Evolutionary conservation across 2,888 invertebrate species (phyloP).

Genomic region (Ypsolopha sequella): DNA sequence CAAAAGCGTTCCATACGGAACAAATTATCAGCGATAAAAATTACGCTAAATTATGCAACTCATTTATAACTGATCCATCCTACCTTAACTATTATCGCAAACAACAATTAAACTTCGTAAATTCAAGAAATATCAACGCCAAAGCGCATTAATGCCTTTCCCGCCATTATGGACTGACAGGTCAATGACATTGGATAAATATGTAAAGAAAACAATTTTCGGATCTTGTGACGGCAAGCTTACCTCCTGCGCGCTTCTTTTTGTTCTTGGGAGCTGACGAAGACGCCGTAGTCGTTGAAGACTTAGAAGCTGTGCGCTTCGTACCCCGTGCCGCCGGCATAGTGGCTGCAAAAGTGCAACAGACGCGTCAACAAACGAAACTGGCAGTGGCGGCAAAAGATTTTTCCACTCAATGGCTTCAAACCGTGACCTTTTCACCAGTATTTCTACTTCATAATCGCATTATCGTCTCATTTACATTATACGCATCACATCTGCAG

Average conservation of each 20-base stretch:
- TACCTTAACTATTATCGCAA: no score
- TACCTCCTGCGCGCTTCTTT: conserved; percentile 60
- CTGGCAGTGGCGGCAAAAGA: conserved; percentile 42
- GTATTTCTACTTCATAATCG: conserved; percentile 50
- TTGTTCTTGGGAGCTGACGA: conserved; percentile 54
- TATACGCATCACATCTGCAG: conserved; percentile 34
- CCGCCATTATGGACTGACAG: conserved; percentile 66
- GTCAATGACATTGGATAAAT: conserved; percentile 54
- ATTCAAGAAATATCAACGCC: no score
- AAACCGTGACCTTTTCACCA: conserved; percentile 32
- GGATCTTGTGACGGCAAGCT: conserved; percentile 14
- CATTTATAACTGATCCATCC: no score
- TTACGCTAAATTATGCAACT: no score
- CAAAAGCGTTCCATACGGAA: conserved; percentile 1
- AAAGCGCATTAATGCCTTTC: conserved; percentile 40
- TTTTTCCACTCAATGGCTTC: conserved; percentile 27
- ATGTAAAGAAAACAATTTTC: conserved; percentile 8
- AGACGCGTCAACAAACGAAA: conserved; percentile 50
- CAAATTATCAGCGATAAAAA: no score
- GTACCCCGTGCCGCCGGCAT: conserved; percentile 68
- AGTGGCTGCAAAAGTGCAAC: conserved; percentile 61
- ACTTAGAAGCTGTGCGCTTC: conserved; percentile 61
- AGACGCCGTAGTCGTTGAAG: conserved; percentile 26
- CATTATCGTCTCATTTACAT: conserved; percentile 43
- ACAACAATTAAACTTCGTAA: no score